Conservation (phyloP, 2,797 vertebrate species). For the Cossypha heuglini region DNA sequence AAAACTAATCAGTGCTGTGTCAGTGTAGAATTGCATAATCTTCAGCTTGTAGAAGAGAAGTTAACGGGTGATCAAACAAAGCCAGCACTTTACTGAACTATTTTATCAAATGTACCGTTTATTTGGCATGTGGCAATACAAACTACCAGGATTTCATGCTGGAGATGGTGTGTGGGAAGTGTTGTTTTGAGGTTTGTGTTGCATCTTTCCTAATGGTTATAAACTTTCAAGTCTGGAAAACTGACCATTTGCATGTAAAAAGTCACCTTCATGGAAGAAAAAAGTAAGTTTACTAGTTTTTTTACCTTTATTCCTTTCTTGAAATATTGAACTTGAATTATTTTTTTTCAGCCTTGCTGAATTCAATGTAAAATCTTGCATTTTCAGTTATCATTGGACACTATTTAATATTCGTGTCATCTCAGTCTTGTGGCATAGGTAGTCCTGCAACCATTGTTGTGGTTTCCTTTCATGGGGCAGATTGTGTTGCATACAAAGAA, state of each 20-base stretch:
- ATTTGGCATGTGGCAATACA: not conserved
- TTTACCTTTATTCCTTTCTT: not conserved
- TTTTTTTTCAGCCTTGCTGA: not conserved
- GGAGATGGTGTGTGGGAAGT: not conserved
- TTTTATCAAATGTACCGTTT: not conserved
- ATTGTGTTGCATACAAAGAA: rapidly evolving
- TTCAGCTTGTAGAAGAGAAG: not conserved
- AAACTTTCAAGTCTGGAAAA: not conserved
- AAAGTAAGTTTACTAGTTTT: rapidly evolving
- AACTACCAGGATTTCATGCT: not conserved
- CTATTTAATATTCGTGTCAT: not conserved
- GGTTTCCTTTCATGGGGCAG: rapidly evolving
- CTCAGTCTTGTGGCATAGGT: not conserved
- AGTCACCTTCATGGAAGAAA: not conserved
- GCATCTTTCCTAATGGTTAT: not conserved
- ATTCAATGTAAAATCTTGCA: not conserved
- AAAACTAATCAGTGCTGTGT: not conserved
- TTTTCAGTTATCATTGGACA: not conserved
- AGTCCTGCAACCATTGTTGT: not conserved
- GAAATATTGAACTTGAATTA: not conserved
- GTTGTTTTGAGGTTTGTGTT: not conserved
- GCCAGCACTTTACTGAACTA: not conserved
- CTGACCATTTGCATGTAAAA: not conserved
- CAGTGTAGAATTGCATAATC: not conserved
- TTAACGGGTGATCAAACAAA: not conserved